Conservation (phyloP, 37 sponge, comb jelly and placozoan species). For the Bolinopsis microptera region DNA sequence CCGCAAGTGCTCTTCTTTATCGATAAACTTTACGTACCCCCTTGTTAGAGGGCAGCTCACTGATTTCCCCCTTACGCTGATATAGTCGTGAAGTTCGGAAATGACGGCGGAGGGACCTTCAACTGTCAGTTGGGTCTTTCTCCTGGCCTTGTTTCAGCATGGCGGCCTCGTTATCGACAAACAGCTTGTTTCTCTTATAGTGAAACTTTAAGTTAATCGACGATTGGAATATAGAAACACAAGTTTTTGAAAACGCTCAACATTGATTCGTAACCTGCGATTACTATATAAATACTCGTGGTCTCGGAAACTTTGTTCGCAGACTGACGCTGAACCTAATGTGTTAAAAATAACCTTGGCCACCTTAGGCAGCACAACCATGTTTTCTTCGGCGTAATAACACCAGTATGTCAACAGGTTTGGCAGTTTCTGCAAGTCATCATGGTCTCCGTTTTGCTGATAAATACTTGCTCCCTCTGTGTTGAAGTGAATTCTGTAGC, state of each 20-base stretch:
- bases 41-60: too few relatives aligned
- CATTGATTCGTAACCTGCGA: not conserved
- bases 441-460: not conserved
- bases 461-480: not conserved
- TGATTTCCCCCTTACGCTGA: too few relatives aligned
- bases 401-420: not conserved
- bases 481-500: not conserved
- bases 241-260: not conserved
- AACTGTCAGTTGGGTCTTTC: too few relatives aligned
- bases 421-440: not conserved
- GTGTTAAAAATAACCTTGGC: not conserved
- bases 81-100: too few relatives aligned
- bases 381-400: not conserved
- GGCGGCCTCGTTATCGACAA: too few relatives aligned
- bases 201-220: too few relatives aligned
- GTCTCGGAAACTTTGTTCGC: not conserved
- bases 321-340: not conserved
- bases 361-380: not conserved
- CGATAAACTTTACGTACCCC: too few relatives aligned
- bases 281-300: not conserved
- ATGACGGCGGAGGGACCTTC: too few relatives aligned
- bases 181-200: too few relatives aligned
- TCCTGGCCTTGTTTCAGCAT: too few relatives aligned
- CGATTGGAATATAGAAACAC: not conserved
- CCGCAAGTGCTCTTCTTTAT: too few relatives aligned